A percentile compares a stretch with the other conserved stretches of the same genome.
These are phyloP conservation scores for Augochlorella aurata DNA, from an alignment of 2,888 invertebrate species.

Conservation along the genomic window DNA sequence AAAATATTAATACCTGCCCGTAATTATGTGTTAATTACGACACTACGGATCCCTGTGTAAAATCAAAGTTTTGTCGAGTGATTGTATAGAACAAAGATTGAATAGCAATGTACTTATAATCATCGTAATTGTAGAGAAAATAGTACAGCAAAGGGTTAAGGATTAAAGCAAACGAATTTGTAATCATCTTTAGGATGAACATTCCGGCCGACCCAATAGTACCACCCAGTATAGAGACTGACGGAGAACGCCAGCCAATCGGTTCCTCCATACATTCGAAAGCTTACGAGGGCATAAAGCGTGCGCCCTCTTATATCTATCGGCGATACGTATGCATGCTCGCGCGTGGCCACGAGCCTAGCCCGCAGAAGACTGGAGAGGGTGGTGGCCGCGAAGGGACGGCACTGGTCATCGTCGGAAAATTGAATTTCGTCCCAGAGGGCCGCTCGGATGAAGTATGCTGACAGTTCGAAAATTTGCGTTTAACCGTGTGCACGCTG, in stretches of 20 bases:
- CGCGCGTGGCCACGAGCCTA: constrained; percentile 26
- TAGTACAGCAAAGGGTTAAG: too few species aligned
- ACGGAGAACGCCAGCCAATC: constrained; percentile 54
- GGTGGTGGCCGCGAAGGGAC: constrained; percentile 66
- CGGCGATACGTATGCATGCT: constrained; percentile 45
- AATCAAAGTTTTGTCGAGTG: too few species aligned
- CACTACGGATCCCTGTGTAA: too few species aligned
- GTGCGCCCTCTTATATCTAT: constrained; percentile 67
- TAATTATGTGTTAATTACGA: too few species aligned
- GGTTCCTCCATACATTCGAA: constrained; percentile 67
- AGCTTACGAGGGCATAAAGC: constrained; percentile 80
- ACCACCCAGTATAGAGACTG: constrained; percentile 34
- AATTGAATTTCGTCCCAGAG: constrained; percentile 81
- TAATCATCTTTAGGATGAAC: too few species aligned
- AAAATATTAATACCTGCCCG: too few species aligned
- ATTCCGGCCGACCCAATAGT: not conserved
- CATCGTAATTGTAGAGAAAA: too few species aligned
- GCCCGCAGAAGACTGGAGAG: constrained; percentile 24
- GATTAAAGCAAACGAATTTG: too few species aligned
- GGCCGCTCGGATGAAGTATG: constrained; percentile 78
- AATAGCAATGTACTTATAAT: too few species aligned
- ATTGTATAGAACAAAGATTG: too few species aligned
- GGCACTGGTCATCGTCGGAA: constrained; percentile 80
- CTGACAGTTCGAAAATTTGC: constrained; percentile 77
- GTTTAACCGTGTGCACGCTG: constrained; percentile 63